phyloP scores from a whole-genome alignment of 2,888 invertebrate genomes.

The Diarsia dahlii region DNA sequence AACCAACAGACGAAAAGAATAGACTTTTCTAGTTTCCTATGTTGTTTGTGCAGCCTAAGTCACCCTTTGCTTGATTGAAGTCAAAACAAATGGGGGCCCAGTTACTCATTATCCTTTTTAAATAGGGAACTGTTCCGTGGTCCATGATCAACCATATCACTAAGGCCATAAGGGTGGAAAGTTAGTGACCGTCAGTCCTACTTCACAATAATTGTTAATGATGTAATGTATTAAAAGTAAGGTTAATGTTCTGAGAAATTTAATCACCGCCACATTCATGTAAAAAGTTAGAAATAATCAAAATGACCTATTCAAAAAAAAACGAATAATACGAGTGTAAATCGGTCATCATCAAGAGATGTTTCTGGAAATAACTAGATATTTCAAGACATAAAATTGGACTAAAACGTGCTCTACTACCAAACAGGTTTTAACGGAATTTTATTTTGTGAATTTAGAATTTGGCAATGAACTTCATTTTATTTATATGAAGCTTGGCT shows the following conservation, averaged over 20 bases:
- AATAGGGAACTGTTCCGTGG: too few relatives aligned
- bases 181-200: too few relatives aligned
- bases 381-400: constrained; percentile 12
- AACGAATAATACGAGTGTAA: neutral
- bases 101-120: too few relatives aligned
- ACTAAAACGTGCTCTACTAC: neutral
- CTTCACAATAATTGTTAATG: too few relatives aligned
- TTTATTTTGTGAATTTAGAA: constrained; percentile 16
- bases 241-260: neutral
- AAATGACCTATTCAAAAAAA: neutral
- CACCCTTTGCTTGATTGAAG: too few relatives aligned
- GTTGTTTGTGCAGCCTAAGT: too few relatives aligned
- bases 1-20: too few relatives aligned
- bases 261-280: neutral
- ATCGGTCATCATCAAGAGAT: neutral
- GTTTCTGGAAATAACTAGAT: constrained; percentile 10
- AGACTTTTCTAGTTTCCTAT: too few relatives aligned
- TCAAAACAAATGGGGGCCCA: too few relatives aligned
- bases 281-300: neutral
- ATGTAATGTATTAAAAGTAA: too few relatives aligned
- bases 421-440: constrained; percentile 27
- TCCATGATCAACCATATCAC: too few relatives aligned
- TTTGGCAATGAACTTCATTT: constrained; percentile 36
- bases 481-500: neutral
- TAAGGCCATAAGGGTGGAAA: too few relatives aligned